Conservation (phyloP, 2,113 vertebrate genomes). For the Rissa tridactyla region DNA sequence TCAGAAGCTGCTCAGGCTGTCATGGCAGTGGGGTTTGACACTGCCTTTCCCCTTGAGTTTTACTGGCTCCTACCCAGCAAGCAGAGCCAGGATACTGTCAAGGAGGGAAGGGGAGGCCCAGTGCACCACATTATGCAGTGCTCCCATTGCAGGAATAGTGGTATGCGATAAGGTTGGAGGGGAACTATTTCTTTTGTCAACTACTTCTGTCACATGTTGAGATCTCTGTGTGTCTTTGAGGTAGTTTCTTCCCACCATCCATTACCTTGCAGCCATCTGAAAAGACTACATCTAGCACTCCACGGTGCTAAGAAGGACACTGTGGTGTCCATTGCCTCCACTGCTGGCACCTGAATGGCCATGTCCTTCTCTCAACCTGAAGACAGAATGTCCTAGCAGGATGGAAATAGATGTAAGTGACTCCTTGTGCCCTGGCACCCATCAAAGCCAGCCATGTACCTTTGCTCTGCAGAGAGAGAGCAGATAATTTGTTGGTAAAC, state of each 20-base stretch:
- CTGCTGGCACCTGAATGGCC: not conserved
- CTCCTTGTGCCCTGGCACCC: not conserved
- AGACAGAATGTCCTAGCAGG: not conserved
- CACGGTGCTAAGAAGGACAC: not conserved
- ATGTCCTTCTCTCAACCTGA: not conserved
- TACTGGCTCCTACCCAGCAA: not conserved
- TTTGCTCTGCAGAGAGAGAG: not conserved
- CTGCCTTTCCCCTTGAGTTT: not conserved
- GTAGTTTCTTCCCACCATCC: not conserved
- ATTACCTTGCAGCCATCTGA: not conserved
- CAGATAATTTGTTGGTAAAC: not conserved
- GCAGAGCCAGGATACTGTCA: not conserved
- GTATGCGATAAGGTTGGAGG: not conserved
- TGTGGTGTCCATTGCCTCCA: not conserved
- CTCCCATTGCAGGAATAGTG: not conserved
- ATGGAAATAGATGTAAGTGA: not conserved
- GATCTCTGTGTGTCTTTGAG: not conserved
- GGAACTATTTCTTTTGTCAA: not conserved
- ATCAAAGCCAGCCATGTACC: rapidly evolving
- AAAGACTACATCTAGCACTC: not conserved
- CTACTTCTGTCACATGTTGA: not conserved
- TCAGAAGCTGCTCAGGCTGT: not conserved
- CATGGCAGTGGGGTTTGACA: not conserved
- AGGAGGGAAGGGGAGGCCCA: not conserved
- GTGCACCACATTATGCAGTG: not conserved